Base-by-base conservation (phyloP, 2,797 vertebrate genomes). In the Poecilia wingei region DNA sequence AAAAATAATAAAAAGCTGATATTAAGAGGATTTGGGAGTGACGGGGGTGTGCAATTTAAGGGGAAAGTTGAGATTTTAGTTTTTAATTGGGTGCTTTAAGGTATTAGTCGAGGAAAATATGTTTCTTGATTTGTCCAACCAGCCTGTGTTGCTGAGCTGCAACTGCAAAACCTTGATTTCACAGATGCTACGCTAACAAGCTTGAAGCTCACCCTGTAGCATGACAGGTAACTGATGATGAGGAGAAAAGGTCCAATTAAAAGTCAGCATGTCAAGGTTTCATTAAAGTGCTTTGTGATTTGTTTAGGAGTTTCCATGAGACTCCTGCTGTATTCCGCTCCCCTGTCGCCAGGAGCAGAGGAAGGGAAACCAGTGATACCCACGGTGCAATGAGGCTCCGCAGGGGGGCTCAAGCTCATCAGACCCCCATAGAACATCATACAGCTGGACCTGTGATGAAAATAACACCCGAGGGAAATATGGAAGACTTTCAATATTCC, bases 321-420 rank as follows among this genome's bases (percentile, higher is more conserved):
- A 72, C 69, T 55, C 72, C 76, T 25, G 33, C 71, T 78, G 75
- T 25, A 81, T 81, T 78, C 82, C 70, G 43, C 77, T 86, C 39
- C 51, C 61, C 76, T 57, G 70, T 82, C 77, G 69, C 39, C 49
- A 43, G 71, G 77, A 80, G 68, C 80, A 83, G 25, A 69, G 57
- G 69, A 80, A 74, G 72, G 70, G 59, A 78, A 72, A 33, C 76
- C 22, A 33, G 80, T 22, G 79, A 90, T 81, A 83, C 75, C 43
- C 53, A 45, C 45, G 22, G 77, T 22, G 43, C 90, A 89, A 92
- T 92, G 89, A 91, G 84, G 87, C 91, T 84, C 92, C 70, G 51
- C 83, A 57, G 89, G 92, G 74, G 84, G 80, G 53, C 28, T 16
- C 3, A 66, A 85, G 80, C 81, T 91, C 91, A 93, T 94, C 92